Evolutionary conservation across 2,797 vertebrate species (phyloP).

Genomic region (Pseudochirops corinnae): DNA sequence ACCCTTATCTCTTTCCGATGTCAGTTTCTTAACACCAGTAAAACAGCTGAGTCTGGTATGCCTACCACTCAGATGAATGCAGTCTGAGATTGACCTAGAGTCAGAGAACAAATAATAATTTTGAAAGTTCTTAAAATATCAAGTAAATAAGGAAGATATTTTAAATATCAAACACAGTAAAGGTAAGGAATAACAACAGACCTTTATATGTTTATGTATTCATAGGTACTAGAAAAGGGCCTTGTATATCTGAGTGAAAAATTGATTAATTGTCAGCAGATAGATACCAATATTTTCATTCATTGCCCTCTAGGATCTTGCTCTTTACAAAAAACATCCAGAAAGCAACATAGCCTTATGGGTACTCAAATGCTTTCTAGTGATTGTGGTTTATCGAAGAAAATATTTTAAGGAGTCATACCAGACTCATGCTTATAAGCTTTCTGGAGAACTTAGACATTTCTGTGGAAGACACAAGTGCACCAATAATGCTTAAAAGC

Average conservation of each 20-base stretch:
- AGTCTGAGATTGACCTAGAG: not conserved
- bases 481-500: not conserved
- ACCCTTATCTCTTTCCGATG: not conserved
- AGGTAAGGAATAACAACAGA: not conserved
- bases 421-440: not conserved
- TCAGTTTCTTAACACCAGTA: not conserved
- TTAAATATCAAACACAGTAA: not conserved
- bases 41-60: not conserved
- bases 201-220: not conserved
- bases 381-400: not conserved
- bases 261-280: conserved; percentile 2
- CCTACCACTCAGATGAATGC: not conserved
- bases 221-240: not conserved
- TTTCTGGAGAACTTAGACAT: not conserved
- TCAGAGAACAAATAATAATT: not conserved
- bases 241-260: not conserved
- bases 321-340: not conserved
- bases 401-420: not conserved
- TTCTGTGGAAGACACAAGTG: not conserved
- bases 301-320: not conserved
- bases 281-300: not conserved
- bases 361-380: not conserved
- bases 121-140: not conserved
- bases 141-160: not conserved
- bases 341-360: not conserved